These are phyloP conservation scores for Drosophila nr. fundita DNA, from an alignment of 2,888 invertebrate genomes.

Conservation along the genomic window DNA sequence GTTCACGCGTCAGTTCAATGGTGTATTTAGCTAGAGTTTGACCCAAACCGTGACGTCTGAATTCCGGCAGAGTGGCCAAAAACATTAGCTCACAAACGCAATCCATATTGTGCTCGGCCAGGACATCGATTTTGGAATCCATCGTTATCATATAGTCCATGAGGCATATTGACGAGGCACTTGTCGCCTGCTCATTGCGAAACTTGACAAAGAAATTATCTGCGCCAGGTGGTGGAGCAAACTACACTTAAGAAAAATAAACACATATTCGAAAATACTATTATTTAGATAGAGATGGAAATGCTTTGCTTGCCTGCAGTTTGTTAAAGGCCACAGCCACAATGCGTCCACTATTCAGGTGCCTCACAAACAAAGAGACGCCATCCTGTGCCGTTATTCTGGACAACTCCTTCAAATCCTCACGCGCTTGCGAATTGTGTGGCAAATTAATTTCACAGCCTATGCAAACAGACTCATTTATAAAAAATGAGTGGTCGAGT, in stretches of 20 bases:
- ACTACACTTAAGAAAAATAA: conserved; percentile 50
- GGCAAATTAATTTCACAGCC: conserved; percentile 87
- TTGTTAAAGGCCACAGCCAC: conserved; percentile 89
- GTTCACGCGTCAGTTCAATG: conserved; percentile 86
- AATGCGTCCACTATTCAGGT: conserved; percentile 86
- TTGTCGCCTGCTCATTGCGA: conserved; percentile 85
- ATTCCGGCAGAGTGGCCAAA: conserved; percentile 86
- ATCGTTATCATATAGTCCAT: conserved; percentile 89
- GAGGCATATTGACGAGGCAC: conserved; percentile 87
- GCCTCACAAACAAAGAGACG: conserved; percentile 88
- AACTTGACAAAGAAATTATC: conserved; percentile 81
- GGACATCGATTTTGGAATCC: conserved; percentile 87
- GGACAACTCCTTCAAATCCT: conserved; percentile 88
- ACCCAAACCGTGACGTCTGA: conserved; percentile 86
- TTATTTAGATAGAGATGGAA: background rate
- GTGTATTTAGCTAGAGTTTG: conserved; percentile 86
- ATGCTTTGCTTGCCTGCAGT: conserved; percentile 86
- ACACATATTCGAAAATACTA: no score
- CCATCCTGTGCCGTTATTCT: conserved; percentile 88
- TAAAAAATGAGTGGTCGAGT: conserved; percentile 85
- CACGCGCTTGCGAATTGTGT: conserved; percentile 86
- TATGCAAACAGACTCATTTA: conserved; percentile 87
- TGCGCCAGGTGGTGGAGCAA: conserved; percentile 67
- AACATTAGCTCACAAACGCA: conserved; percentile 90
- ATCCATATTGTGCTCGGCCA: conserved; percentile 87